phyloP scores from a whole-genome alignment of 30 jellyfish, hydroid and myxozoan genomes.

The Aurelia coerulea region DNA sequence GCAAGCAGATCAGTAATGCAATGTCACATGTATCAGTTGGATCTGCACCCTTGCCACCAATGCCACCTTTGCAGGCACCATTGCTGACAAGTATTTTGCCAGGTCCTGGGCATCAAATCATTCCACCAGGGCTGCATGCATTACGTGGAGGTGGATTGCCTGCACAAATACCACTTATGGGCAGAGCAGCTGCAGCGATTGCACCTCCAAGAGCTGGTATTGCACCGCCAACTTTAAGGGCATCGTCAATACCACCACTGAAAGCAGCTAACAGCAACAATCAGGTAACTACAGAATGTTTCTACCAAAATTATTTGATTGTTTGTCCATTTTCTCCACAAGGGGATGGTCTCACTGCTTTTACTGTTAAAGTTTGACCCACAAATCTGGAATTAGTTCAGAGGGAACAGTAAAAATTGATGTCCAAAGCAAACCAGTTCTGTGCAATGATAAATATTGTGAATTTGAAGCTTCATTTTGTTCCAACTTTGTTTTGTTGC shows the following conservation, averaged over 20 bases:
- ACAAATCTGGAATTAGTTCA: too few relatives aligned
- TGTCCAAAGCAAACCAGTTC: too few relatives aligned
- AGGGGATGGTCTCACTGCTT: too few relatives aligned
- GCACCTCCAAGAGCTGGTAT: constrained; percentile 95
- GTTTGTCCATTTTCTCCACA: too few relatives aligned
- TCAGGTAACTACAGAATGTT: constrained; percentile 62
- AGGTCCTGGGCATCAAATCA: constrained; percentile 88
- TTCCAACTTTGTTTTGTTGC: too few relatives aligned
- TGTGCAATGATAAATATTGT: too few relatives aligned
- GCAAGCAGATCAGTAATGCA: constrained; percentile 74
- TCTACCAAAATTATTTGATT: not conserved
- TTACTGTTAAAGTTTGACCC: too few relatives aligned
- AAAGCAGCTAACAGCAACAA: constrained; percentile 75
- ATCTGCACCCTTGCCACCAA: constrained; percentile 92
- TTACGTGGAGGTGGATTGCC: constrained; percentile 85
- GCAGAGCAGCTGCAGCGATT: constrained; percentile 89
- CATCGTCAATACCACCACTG: constrained; percentile 79
- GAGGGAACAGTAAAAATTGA: too few relatives aligned
- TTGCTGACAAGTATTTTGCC: constrained; percentile 83
- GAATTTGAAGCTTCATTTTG: too few relatives aligned
- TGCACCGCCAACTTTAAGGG: constrained; percentile 67
- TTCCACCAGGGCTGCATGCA: constrained; percentile 89
- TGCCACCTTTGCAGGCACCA: constrained; percentile 95
- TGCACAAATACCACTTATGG: constrained; percentile 92
- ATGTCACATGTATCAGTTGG: constrained; percentile 91